Evolutionary conservation across 2,113 vertebrate genomes (phyloP).

Genomic region (Blennius ocellaris): DNA sequence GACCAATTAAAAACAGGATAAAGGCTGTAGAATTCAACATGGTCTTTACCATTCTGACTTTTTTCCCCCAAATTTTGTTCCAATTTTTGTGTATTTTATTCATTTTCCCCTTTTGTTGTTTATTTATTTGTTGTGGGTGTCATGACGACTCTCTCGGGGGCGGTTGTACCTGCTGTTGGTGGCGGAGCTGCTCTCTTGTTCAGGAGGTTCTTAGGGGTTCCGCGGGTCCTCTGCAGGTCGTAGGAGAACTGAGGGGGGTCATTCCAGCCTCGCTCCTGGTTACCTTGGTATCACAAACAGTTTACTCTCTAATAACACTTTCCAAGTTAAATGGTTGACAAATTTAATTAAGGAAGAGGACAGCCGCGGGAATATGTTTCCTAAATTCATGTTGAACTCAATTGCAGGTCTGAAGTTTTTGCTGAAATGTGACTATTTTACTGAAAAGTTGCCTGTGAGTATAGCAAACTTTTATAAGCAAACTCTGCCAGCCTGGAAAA

Average conservation of each 20-base stretch:
- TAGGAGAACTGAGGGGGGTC: slow-evolving; percentile 96
- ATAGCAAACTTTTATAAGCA: too few species aligned
- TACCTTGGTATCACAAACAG: slow-evolving; percentile 80
- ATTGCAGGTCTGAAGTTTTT: too few species aligned
- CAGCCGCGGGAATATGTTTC: too few species aligned
- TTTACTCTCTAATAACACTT: background rate
- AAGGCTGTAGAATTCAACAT: background rate
- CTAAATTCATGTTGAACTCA: too few species aligned
- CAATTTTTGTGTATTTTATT: background rate
- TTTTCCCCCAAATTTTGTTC: background rate
- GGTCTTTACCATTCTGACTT: background rate
- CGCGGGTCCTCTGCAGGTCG: slow-evolving; percentile 84
- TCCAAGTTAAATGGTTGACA: too few species aligned
- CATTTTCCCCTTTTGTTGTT: too few species aligned
- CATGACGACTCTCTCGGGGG: too few species aligned
- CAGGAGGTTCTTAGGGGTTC: slow-evolving; percentile 79
- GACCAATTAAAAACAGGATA: slow-evolving; percentile 23
- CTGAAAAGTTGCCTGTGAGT: too few species aligned
- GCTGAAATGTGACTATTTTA: too few species aligned
- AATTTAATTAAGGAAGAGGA: too few species aligned
- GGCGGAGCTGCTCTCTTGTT: slow-evolving; percentile 83
- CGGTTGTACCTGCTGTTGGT: slow-evolving; percentile 37
- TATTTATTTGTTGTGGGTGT: too few species aligned
- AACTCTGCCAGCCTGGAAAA: too few species aligned
- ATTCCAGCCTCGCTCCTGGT: slow-evolving; percentile 94